Evolutionary conservation across 2,797 vertebrate genomes (phyloP).

Genomic region (Galaxias olidus): DNA sequence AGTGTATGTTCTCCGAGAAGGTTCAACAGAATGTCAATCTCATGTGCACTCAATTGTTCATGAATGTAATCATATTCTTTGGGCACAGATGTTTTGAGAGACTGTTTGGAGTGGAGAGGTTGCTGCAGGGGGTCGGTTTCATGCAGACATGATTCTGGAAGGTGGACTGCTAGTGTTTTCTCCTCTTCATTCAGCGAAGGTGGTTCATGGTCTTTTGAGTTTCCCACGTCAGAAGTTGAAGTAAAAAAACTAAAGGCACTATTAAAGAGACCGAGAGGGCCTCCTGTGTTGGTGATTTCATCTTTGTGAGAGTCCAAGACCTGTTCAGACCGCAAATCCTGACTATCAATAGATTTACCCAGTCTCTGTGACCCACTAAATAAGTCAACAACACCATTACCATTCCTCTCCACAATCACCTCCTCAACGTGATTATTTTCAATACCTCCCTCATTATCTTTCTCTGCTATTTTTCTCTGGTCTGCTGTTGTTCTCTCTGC

Average conservation of each 20-base stretch:
- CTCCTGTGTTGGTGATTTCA: constrained; percentile 1
- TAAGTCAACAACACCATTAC: too few relatives aligned
- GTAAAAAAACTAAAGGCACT: constrained; percentile 45
- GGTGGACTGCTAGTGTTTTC: constrained; percentile 9
- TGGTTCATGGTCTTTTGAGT: neutral
- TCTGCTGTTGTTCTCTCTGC: constrained; percentile 2
- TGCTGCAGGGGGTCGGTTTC: constrained; percentile 12
- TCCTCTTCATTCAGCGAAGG: constrained; percentile 7
- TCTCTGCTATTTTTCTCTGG: constrained; percentile 14
- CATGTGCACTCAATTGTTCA: constrained; percentile 44
- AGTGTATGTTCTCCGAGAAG: constrained; percentile 67
- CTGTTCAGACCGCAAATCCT: constrained; percentile 13
- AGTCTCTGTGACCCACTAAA: too few relatives aligned
- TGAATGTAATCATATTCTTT: constrained; percentile 59
- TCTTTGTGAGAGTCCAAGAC: neutral
- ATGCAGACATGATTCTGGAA: constrained; percentile 1
- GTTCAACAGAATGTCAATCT: constrained; percentile 47
- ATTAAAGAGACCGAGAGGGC: constrained; percentile 42
- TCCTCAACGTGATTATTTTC: too few relatives aligned
- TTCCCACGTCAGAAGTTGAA: constrained; percentile 14
- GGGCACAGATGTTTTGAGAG: constrained; percentile 20
- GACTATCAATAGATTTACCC: too few relatives aligned
- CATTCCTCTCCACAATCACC: too few relatives aligned
- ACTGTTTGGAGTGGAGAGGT: constrained; percentile 12
- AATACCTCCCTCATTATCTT: neutral